A percentile compares a stretch with the other conserved stretches of the same genome.
These are phyloP conservation scores for Acridotheres tristis DNA, from an alignment of 2,797 vertebrate species.

Conservation along the genomic window DNA sequence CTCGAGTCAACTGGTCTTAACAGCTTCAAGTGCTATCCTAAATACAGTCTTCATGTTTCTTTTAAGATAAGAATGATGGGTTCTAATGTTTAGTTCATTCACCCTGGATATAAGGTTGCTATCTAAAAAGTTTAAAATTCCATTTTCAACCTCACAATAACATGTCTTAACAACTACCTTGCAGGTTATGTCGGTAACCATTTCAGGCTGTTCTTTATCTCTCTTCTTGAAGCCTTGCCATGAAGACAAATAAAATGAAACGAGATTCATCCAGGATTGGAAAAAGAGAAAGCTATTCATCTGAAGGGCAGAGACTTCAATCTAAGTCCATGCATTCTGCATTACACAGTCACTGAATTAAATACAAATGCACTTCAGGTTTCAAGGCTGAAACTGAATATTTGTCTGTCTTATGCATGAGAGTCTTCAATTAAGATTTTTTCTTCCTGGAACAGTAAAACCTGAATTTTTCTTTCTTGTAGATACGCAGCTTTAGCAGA, in stretches of 20 bases:
- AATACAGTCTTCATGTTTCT: background rate
- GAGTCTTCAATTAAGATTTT: background rate
- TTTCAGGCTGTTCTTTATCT: background rate
- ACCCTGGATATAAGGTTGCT: background rate
- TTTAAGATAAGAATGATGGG: background rate
- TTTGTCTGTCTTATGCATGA: background rate
- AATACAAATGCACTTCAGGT: background rate
- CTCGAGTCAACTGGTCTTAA: background rate
- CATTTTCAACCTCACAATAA: background rate
- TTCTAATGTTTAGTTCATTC: conserved; percentile 4
- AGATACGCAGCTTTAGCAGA: background rate
- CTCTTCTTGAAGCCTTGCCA: background rate
- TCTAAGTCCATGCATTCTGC: background rate
- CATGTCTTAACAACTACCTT: background rate
- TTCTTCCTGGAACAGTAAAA: background rate
- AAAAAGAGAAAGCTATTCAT: background rate
- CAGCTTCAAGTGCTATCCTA: background rate
- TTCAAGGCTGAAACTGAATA: background rate
- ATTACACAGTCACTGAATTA: background rate
- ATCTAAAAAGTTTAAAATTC: background rate
- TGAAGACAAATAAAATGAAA: background rate
- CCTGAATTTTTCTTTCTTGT: background rate
- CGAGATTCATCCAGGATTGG: background rate
- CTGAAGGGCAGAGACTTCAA: background rate
- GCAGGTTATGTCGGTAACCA: background rate